A percentile compares a stretch with the other conserved stretches of the same genome.
These are phyloP conservation scores for Kryptopterus vitreolus DNA, from an alignment of 2,797 vertebrate species.

Conservation along the genomic window DNA sequence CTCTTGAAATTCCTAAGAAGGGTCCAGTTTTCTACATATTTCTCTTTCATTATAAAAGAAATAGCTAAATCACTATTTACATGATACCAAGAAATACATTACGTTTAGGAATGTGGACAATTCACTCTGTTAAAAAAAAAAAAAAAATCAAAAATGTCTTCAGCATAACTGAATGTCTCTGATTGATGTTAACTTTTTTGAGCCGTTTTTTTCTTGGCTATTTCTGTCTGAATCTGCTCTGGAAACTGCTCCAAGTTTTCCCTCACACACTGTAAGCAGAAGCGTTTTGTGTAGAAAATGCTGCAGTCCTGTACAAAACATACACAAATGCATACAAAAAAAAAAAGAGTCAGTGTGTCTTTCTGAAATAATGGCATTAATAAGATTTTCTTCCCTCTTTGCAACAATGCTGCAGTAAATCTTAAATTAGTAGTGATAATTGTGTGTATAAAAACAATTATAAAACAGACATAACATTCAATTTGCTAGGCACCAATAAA, in stretches of 20 bases:
- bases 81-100: background rate
- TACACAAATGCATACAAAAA: background rate
- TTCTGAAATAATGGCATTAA: background rate
- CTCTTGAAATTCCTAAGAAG: background rate
- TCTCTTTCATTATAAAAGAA: background rate
- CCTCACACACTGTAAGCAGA: constrained; percentile 83
- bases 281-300: constrained; percentile 87
- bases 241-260: constrained; percentile 83
- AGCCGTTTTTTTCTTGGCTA: constrained; percentile 75
- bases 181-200: constrained; percentile 57
- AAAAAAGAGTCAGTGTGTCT: background rate
- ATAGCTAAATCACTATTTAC: background rate
- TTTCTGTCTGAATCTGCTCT: constrained; percentile 78
- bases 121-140: background rate
- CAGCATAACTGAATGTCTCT: constrained; percentile 28
- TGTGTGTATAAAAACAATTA: background rate
- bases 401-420: background rate
- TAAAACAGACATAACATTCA: background rate
- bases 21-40: background rate
- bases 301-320: constrained; percentile 81
- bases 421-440: background rate
- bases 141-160: background rate
- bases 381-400: background rate
- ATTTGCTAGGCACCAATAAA: too few relatives aligned
- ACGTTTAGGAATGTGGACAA: background rate